phyloP scores from a whole-genome alignment of 2,113 vertebrate species.

The Etheostoma cragini region DNA sequence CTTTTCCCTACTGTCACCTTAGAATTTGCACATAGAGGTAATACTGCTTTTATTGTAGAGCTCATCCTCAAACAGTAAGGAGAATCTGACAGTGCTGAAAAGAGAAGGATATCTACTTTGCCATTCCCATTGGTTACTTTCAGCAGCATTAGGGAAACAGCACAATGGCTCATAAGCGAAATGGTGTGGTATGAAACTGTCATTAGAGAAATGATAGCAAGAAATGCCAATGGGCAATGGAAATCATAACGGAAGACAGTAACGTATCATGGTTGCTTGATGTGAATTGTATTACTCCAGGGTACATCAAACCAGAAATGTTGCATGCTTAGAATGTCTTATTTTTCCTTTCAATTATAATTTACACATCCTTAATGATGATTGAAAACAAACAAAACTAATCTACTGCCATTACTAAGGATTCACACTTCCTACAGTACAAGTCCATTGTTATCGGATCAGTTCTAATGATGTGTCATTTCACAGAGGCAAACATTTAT shows the following conservation, averaged over 20 bases:
- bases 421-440: slow-evolving; percentile 19
- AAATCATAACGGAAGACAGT: slow-evolving; percentile 56
- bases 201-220: slow-evolving; percentile 66
- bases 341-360: slow-evolving; percentile 62
- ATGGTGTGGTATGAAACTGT: slow-evolving; percentile 69
- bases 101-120: slow-evolving; percentile 45
- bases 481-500: background rate
- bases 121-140: slow-evolving; percentile 54
- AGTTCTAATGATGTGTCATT: slow-evolving; percentile 35
- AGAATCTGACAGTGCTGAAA: slow-evolving; percentile 44
- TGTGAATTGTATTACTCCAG: slow-evolving; percentile 53
- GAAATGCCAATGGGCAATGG: slow-evolving; percentile 58
- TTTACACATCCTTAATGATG: slow-evolving; percentile 51
- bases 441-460: slow-evolving; percentile 31
- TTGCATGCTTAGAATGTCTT: slow-evolving; percentile 30
- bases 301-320: slow-evolving; percentile 55
- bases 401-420: slow-evolving; percentile 27
- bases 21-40: slow-evolving; percentile 7
- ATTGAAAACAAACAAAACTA: slow-evolving; percentile 51
- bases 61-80: slow-evolving; percentile 32
- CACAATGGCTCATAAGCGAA: slow-evolving; percentile 69
- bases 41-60: slow-evolving; percentile 49
- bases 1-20: slow-evolving; percentile 17
- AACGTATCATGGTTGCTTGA: slow-evolving; percentile 45
- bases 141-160: slow-evolving; percentile 62